Evolutionary conservation across 2,888 invertebrate species (phyloP).

Genomic region (Octodonta nipae): DNA sequence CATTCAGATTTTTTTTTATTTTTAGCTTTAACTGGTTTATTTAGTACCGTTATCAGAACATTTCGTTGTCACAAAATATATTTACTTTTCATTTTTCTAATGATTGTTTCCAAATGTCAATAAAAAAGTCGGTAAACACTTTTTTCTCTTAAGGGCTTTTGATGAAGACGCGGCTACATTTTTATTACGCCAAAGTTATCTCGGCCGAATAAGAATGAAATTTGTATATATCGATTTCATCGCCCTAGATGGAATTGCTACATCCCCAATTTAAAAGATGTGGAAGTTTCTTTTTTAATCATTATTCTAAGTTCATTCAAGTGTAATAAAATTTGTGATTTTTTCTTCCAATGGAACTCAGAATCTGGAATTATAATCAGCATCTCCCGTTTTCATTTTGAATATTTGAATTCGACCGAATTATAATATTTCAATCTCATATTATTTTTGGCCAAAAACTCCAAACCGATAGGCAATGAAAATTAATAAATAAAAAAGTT

Average conservation of each 20-base stretch:
- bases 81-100: too few relatives aligned
- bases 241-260: too few relatives aligned
- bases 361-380: constrained; percentile 30
- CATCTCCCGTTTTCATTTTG: constrained; percentile 27
- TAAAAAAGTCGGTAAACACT: too few relatives aligned
- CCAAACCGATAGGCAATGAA: constrained; percentile 17
- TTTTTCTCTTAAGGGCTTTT: too few relatives aligned
- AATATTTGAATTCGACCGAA: constrained; percentile 22
- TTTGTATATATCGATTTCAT: too few relatives aligned
- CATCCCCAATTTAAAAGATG: constrained; percentile 26
- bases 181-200: not conserved
- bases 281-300: constrained; percentile 24
- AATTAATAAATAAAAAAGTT: constrained; percentile 22
- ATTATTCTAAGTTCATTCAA: constrained; percentile 28
- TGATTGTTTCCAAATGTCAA: too few relatives aligned
- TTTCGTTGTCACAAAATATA: too few relatives aligned
- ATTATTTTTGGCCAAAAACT: constrained; percentile 20
- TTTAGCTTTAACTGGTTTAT: too few relatives aligned
- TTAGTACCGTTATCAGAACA: too few relatives aligned
- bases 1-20: too few relatives aligned
- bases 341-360: constrained; percentile 27
- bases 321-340: constrained; percentile 30
- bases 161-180: too few relatives aligned
- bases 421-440: constrained; percentile 23
- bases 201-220: not conserved